Percentiles rank a stretch among this genome's conserved stretches.
Evolutionary conservation across 2,888 invertebrate species (phyloP).

Genomic region (Saturnia japonica): DNA sequence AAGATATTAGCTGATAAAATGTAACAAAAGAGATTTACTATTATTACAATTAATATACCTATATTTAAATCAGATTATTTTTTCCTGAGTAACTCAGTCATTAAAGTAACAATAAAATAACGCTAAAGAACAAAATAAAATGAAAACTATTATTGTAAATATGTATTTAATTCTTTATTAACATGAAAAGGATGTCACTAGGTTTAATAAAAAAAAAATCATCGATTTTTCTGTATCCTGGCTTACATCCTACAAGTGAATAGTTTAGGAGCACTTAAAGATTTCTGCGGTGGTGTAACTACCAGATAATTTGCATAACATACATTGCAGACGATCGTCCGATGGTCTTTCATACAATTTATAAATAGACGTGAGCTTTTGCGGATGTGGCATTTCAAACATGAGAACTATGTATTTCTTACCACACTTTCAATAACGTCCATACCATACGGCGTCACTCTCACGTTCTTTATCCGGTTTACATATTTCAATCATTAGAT

Average conservation of each 20-base stretch:
- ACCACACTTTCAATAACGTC: conserved; percentile 24
- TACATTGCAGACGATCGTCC: conserved; percentile 44
- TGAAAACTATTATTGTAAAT: background rate
- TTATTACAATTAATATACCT: background rate
- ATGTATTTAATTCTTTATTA: background rate
- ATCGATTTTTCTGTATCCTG: conserved; percentile 27
- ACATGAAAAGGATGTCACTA: conserved; percentile 4
- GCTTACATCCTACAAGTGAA: conserved; percentile 37
- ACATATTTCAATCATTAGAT: background rate
- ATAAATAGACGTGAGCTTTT: conserved; percentile 39
- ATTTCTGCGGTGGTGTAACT: conserved; percentile 42
- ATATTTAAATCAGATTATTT: background rate
- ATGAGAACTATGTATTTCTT: conserved; percentile 28
- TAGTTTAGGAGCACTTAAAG: conserved; percentile 42
- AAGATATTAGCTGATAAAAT: background rate
- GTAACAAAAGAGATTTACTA: no score
- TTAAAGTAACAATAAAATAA: background rate
- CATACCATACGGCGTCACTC: conserved; percentile 7
- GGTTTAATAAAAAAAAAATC: background rate
- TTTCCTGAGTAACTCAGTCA: background rate
- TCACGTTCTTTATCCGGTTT: conserved; percentile 10
- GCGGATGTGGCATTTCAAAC: conserved; percentile 38
- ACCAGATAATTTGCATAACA: conserved; percentile 56
- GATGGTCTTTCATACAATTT: conserved; percentile 31
- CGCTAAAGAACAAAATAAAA: background rate